phyloP scores from a whole-genome alignment of 1,140 invertebrate species.

The Drosophila erecta region DNA sequence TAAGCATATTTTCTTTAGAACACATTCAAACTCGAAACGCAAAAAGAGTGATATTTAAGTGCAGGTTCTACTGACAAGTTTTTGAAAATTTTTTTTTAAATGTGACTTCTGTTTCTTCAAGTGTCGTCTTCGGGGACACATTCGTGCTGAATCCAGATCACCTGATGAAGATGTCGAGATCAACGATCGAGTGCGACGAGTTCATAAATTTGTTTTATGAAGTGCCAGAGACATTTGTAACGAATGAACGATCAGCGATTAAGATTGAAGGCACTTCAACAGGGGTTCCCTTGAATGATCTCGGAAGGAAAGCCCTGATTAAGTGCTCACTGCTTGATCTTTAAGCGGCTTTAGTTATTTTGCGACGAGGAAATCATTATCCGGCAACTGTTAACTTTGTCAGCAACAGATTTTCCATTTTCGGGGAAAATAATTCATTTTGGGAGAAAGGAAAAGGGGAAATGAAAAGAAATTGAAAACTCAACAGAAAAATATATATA shows the following conservation, averaged over 20 bases:
- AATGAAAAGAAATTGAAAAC: constrained; percentile 72
- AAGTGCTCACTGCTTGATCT: constrained; percentile 18
- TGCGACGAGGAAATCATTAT: constrained; percentile 29
- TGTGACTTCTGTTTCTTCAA: constrained; percentile 19
- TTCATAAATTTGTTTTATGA: constrained; percentile 84
- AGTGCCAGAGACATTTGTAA: constrained; percentile 82
- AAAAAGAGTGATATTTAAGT: no score
- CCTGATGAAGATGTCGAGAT: constrained; percentile 83
- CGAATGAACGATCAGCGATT: constrained; percentile 72
- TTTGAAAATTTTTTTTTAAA: no score
- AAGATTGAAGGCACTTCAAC: constrained; percentile 41
- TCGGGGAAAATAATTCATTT: constrained; percentile 55
- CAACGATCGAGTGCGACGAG: constrained; percentile 73
- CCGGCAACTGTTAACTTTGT: constrained; percentile 60
- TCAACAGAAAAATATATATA: constrained; percentile 59
- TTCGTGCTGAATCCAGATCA: constrained; percentile 43
- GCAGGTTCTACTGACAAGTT: no score
- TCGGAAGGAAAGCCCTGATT: constrained; percentile 19
- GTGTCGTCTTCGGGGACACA: constrained; percentile 26
- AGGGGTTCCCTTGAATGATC: not conserved
- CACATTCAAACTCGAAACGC: no score
- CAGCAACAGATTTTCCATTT: constrained; percentile 76
- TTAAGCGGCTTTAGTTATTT: not conserved
- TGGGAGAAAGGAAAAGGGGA: constrained; percentile 14
- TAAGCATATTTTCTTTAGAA: no score